A percentile compares a stretch with the other conserved stretches of the same genome.
phyloP scores from a whole-genome alignment of 2,888 invertebrate species.

The Apamea epomidion region DNA sequence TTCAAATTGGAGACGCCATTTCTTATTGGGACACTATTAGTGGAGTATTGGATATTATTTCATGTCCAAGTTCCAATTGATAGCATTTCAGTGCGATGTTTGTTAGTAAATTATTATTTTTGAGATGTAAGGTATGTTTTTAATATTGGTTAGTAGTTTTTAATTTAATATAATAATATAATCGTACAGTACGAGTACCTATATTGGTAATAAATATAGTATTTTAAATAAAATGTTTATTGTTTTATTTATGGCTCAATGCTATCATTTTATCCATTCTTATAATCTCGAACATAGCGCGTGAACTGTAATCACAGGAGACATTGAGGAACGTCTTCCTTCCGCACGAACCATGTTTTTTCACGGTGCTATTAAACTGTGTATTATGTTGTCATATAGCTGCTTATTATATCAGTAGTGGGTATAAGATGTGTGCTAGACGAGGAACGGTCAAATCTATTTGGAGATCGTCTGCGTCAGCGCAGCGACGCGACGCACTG shows the following conservation, averaged over 20 bases:
- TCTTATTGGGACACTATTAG: slow-evolving; percentile 38
- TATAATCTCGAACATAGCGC: background rate
- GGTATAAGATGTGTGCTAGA: slow-evolving; percentile 71
- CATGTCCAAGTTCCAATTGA: slow-evolving; percentile 40
- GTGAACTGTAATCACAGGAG: slow-evolving; percentile 22
- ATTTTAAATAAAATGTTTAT: slow-evolving; percentile 71
- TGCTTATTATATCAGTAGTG: slow-evolving; percentile 57
- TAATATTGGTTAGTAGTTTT: slow-evolving; percentile 88
- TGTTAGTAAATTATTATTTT: slow-evolving; percentile 91
- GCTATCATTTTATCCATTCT: slow-evolving; percentile 13
- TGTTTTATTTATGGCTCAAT: slow-evolving; percentile 70
- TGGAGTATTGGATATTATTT: slow-evolving; percentile 37
- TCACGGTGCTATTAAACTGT: slow-evolving; percentile 60
- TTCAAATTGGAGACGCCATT: slow-evolving; percentile 21
- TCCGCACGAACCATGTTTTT: slow-evolving; percentile 63
- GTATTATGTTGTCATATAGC: slow-evolving; percentile 68
- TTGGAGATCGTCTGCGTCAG: slow-evolving; percentile 80
- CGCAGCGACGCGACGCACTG: slow-evolving; percentile 64
- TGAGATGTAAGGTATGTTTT: slow-evolving; percentile 89
- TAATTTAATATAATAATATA: slow-evolving; percentile 88
- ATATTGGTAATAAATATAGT: slow-evolving; percentile 86
- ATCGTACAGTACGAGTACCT: slow-evolving; percentile 82
- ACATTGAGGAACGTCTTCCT: slow-evolving; percentile 80
- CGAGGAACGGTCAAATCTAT: slow-evolving; percentile 81
- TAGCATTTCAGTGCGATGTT: slow-evolving; percentile 75